A percentile compares a stretch with the other conserved stretches of the same genome.
Conservation (phyloP, 1,140 invertebrate genomes). For the Melipona quadrifasciata region DNA sequence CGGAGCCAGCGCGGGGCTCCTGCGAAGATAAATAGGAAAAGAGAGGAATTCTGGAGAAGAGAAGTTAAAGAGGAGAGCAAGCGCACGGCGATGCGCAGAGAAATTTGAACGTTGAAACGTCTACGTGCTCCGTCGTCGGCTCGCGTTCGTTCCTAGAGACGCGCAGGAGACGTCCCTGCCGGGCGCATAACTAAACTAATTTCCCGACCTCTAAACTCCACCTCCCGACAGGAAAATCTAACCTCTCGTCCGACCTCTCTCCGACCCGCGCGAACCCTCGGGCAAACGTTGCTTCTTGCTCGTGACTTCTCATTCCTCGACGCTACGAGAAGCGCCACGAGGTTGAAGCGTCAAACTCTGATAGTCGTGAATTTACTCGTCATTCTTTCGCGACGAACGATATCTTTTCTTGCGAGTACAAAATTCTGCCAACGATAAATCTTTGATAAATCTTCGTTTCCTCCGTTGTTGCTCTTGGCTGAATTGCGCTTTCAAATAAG, state of each 20-base stretch:
- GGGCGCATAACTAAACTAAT: constrained; percentile 79
- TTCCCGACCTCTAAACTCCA: constrained; percentile 73
- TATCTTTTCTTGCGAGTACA: neutral
- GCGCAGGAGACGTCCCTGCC: constrained; percentile 71
- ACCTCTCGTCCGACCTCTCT: constrained; percentile 36
- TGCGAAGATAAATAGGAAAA: constrained; percentile 33
- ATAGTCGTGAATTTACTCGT: too few species aligned
- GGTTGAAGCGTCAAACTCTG: neutral
- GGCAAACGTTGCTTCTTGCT: constrained; percentile 72
- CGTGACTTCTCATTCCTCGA: constrained; percentile 44
- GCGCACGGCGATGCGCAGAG: neutral
- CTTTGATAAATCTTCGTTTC: neutral
- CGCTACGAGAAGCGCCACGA: constrained; percentile 1
- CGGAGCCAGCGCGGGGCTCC: neutral
- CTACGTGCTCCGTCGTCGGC: constrained; percentile 70
- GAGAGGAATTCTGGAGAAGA: constrained; percentile 27
- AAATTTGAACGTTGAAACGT: constrained; percentile 52
- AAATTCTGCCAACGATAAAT: neutral
- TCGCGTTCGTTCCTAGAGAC: constrained; percentile 60
- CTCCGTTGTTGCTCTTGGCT: too few species aligned
- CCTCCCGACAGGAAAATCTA: constrained; percentile 63
- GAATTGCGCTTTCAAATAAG: neutral
- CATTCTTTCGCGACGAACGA: too few species aligned
- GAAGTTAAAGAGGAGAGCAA: constrained; percentile 3
- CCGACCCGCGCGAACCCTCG: neutral